Evolutionary conservation across 2,113 vertebrate species (phyloP).

Genomic region (Colistium nudipinnis): DNA sequence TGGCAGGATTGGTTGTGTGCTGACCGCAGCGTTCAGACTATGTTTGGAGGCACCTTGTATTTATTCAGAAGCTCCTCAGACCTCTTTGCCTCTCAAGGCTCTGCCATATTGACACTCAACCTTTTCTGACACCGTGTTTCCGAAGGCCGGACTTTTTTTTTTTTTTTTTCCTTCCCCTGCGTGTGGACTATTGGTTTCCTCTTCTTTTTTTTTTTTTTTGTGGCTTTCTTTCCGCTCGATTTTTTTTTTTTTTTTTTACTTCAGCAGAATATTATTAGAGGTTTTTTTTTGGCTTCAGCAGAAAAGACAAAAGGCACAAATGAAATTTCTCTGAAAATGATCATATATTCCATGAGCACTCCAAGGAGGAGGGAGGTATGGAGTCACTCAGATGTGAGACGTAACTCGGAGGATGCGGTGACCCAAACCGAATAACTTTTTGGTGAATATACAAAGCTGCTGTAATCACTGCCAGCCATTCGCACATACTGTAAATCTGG

Average conservation of each 20-base stretch:
- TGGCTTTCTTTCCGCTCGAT: too few relatives aligned
- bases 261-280: slow-evolving; percentile 60
- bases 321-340: slow-evolving; percentile 54
- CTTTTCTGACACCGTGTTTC: slow-evolving; percentile 78
- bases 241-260: slow-evolving; percentile 40
- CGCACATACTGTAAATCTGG: not conserved
- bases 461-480: not conserved
- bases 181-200: slow-evolving; percentile 55
- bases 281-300: slow-evolving; percentile 56
- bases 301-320: slow-evolving; percentile 59
- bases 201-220: slow-evolving; percentile 42
- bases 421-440: slow-evolving; percentile 1
- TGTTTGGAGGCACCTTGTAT: slow-evolving; percentile 73
- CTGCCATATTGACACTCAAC: slow-evolving; percentile 84
- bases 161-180: slow-evolving; percentile 41
- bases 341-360: slow-evolving; percentile 52
- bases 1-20: slow-evolving; percentile 66
- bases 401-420: not conserved
- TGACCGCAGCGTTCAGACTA: slow-evolving; percentile 68
- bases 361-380: slow-evolving; percentile 16
- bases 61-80: slow-evolving; percentile 83
- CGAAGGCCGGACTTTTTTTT: slow-evolving; percentile 70
- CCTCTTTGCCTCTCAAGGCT: slow-evolving; percentile 83
- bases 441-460: not conserved
- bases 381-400: slow-evolving; percentile 44